A percentile compares a stretch with the other conserved stretches of the same genome.
Evolutionary conservation across 35 echinoderm and acorn worm species (phyloP).

Genomic region (Apostichopus japonicus): DNA sequence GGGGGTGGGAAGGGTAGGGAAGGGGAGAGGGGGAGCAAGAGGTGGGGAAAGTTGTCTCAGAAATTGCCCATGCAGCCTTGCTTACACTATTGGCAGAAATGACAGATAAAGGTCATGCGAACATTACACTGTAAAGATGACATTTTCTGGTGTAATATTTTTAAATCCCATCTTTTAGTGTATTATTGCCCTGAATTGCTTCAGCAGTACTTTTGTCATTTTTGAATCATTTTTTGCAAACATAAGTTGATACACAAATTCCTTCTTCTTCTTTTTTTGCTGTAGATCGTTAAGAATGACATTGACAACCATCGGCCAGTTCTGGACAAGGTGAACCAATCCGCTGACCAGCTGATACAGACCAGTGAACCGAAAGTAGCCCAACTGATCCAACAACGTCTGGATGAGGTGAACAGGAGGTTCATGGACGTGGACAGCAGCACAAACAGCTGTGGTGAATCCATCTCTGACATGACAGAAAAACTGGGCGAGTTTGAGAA

Average conservation of each 20-base stretch:
- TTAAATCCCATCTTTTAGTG: too few species aligned
- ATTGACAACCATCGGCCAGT: slow-evolving; percentile 92
- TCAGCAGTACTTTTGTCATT: too few species aligned
- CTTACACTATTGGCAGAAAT: not conserved
- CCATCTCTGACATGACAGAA: slow-evolving; percentile 75
- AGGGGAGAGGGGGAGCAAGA: not conserved
- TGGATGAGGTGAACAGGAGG: slow-evolving; percentile 76
- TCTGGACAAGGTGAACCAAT: slow-evolving; percentile 76
- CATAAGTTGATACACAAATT: not conserved
- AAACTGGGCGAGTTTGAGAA: slow-evolving; percentile 90
- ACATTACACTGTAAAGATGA: too few species aligned
- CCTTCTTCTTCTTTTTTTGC: not conserved
- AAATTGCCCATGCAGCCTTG: not conserved
- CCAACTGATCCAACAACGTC: slow-evolving; percentile 55
- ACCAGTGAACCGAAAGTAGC: slow-evolving; percentile 81
- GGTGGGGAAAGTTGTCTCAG: too few species aligned
- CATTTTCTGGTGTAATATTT: too few species aligned
- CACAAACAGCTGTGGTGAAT: slow-evolving; percentile 52
- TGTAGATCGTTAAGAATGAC: slow-evolving; percentile 87
- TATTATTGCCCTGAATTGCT: too few species aligned
- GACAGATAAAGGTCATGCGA: not conserved
- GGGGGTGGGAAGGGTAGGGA: too few species aligned
- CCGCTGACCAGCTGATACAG: slow-evolving; percentile 74
- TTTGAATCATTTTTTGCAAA: not conserved
- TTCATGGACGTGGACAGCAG: slow-evolving; percentile 60